Evolutionary conservation across 2,113 vertebrate genomes (phyloP).

Genomic region (Calidris pugnax): DNA sequence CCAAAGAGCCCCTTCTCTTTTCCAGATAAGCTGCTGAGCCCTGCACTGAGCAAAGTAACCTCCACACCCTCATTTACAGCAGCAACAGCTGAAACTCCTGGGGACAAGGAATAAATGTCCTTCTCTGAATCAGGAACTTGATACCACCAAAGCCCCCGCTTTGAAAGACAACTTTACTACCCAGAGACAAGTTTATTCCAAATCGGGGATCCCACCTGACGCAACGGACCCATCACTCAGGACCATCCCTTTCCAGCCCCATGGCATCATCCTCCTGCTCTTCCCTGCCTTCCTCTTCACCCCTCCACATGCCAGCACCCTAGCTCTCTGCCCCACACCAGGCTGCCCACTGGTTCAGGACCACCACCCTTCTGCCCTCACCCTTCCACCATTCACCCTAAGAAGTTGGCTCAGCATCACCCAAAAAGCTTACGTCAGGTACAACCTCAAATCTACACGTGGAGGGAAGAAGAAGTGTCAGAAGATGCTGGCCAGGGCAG

Average conservation of each 20-base stretch:
- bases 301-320: neutral
- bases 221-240: neutral
- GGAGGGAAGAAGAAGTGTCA: neutral
- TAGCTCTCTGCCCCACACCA: neutral
- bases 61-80: neutral
- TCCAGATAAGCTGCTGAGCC: neutral
- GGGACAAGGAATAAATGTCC: neutral
- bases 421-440: neutral
- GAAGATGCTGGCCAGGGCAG: neutral
- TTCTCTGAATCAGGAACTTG: neutral
- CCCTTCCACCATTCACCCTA: too few relatives aligned
- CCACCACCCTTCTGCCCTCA: neutral
- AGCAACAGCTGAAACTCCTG: neutral
- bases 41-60: neutral
- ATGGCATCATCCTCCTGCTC: neutral
- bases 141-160: neutral
- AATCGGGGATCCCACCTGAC: neutral
- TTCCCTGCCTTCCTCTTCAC: neutral
- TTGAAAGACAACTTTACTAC: neutral
- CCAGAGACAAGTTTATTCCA: neutral
- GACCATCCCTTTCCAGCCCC: neutral
- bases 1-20: neutral
- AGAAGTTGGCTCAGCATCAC: neutral
- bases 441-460: fast-evolving
- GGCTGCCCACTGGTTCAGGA: neutral